phyloP scores from a whole-genome alignment of 1,140 invertebrate species.

The Triops cancriformis region DNA sequence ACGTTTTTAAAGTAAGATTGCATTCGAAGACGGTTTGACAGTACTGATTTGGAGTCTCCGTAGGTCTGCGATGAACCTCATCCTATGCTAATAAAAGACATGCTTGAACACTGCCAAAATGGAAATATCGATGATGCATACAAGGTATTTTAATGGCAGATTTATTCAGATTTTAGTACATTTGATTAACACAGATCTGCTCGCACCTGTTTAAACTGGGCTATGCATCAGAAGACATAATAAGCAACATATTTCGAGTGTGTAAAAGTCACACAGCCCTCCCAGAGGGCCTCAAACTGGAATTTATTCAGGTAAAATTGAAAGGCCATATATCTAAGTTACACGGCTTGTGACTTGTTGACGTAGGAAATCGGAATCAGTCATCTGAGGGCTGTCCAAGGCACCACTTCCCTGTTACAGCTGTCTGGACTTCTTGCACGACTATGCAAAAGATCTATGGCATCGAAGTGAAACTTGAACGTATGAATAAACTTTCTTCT shows the following conservation, averaged over 20 bases:
- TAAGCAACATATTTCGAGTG: slow-evolving; percentile 88
- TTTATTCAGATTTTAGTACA: slow-evolving; percentile 20
- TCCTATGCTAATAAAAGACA: slow-evolving; percentile 83
- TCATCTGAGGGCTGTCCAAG: slow-evolving; percentile 84
- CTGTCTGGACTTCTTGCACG: slow-evolving; percentile 77
- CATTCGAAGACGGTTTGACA: not conserved
- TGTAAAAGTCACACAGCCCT: slow-evolving; percentile 70
- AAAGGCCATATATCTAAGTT: slow-evolving; percentile 6
- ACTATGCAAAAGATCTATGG: slow-evolving; percentile 50
- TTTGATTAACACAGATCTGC: slow-evolving; percentile 52
- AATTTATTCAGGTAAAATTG: slow-evolving; percentile 72
- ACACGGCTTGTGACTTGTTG: not conserved
- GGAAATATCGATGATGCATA: slow-evolving; percentile 81
- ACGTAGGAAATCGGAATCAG: slow-evolving; percentile 81
- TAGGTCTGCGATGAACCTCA: slow-evolving; percentile 97
- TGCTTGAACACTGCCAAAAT: slow-evolving; percentile 75
- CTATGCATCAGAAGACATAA: slow-evolving; percentile 93
- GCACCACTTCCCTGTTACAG: slow-evolving; percentile 77
- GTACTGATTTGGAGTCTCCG: slow-evolving; percentile 22
- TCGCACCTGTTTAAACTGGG: slow-evolving; percentile 82
- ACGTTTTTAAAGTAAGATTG: slow-evolving; percentile 83
- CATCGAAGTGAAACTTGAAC: not conserved
- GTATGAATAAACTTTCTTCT: not conserved
- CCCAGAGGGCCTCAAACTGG: slow-evolving; percentile 70
- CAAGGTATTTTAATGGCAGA: slow-evolving; percentile 46